Evolutionary conservation across 2,888 invertebrate genomes (phyloP).

Genomic region (Agrotis puta): DNA sequence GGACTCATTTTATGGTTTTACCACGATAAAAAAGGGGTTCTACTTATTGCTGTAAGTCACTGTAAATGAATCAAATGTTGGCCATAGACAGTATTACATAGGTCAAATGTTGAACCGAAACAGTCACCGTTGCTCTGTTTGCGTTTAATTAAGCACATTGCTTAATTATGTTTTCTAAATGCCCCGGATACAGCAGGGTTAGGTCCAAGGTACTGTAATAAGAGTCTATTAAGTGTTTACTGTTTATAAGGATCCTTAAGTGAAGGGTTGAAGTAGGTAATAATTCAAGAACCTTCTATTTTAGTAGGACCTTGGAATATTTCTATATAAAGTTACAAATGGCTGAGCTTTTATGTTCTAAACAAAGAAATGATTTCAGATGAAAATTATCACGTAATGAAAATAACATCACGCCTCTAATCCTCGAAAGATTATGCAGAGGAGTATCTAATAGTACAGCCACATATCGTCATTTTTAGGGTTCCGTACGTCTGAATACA

Average conservation of each 20-base stretch:
- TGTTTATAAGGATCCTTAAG: constrained; percentile 9
- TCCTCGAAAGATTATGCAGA: too few species aligned
- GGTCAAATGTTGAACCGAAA: constrained; percentile 67
- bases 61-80: constrained; percentile 57
- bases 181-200: neutral
- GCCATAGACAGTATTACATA: constrained; percentile 5
- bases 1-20: too few species aligned
- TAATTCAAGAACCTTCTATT: constrained; percentile 24
- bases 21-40: too few species aligned
- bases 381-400: neutral
- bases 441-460: too few species aligned
- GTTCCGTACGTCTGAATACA: too few species aligned
- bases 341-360: too few species aligned
- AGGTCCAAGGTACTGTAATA: constrained; percentile 4
- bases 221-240: constrained; percentile 21
- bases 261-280: constrained; percentile 10
- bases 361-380: neutral
- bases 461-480: too few species aligned
- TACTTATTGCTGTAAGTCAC: too few species aligned
- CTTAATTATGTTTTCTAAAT: constrained; percentile 60
- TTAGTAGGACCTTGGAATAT: constrained; percentile 16
- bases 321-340: neutral
- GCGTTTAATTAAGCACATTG: constrained; percentile 65
- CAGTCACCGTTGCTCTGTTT: constrained; percentile 43
- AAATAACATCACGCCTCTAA: too few species aligned